Evolutionary conservation across 2,797 vertebrate species (phyloP), one percentile per base, ranked within the genome.

Genomic region (Peromyscus attwateri): DNA sequence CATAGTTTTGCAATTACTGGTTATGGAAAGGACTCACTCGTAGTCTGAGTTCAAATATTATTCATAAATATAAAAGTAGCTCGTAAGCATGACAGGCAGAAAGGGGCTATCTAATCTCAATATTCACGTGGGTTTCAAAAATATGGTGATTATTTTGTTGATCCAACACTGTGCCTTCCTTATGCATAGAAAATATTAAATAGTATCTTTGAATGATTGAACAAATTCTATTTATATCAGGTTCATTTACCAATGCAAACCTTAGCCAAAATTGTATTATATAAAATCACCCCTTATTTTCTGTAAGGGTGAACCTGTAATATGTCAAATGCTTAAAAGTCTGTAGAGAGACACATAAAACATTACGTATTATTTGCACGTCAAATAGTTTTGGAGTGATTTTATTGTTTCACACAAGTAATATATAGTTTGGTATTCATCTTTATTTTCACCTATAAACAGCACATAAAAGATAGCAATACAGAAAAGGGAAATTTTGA

Each of bases 61-160:
- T 91, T 96, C 92, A 76, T n/a, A 94, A 96, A 92, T 94, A 81
- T 87, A 92, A 87, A 96, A 96, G 27, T 34, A 88, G 70, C 23
- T 94, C 34, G 34, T 85, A 75, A 94, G 27, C 60, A 6, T 75
- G 52, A 25, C 8, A 93, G 71, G 71, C 12, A 92, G 66, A 96
- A 94, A n/a, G 34, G 11, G 21, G 3, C 73, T 94, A 66, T 62
- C 40, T 93, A 90, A 80, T 66, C 23, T 92, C 29, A 85, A 80
- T 92, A 64, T 71, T 91, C 76, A 29, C 6, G 2, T 70, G 62
- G 5, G 23, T 88, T 70, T 85, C 37, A 89, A 93, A 96, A 55
- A 12, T 46, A 91, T 66, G 37, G 83, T 62, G 19, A 75, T 95
- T 90, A 81, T 89, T 95, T 92, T 94, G 13, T 88, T 91, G 40